Base-by-base conservation (phyloP, 2,888 invertebrate genomes). In the Tridacna gigas region DNA sequence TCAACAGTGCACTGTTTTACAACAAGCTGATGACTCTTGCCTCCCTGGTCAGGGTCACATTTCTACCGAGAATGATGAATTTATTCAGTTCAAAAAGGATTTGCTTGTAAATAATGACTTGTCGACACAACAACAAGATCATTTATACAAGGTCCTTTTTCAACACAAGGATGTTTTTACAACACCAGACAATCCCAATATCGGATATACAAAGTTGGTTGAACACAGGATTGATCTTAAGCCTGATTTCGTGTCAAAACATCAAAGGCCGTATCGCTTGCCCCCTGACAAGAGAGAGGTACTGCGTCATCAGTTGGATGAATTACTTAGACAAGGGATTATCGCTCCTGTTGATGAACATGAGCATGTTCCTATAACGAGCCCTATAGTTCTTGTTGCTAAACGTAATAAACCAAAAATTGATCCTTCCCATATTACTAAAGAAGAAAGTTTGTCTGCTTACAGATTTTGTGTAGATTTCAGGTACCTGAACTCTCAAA, bases 381-480 rank as follows among this genome's bases (percentile, higher is more conserved):
- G 76, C 26, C 82, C 79, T 4, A 79, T 79, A 51, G 79, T 83
- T 2, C 74, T 79, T 45, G 82, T 83, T 25, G n/a, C 65, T 1
- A 83, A 83, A 45, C 82, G 79, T 4, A 79, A 83, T 61, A 79
- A 83, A 61, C 77, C 76, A 5, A 81, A 76, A 25, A 13, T 77
- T 25, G 77, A 77, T 56, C 69, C 71, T 9, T 26, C 63, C 15
- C 51, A 74, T 67, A 66, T 51, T 4, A 75, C 80, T 9, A n/a
- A 20, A 22, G 81, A 81, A 28, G n/a, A n/a, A n/a, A n/a, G n/a
- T n/a, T n/a, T n/a, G n/a, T n/a, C n/a, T n/a, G n/a, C n/a, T n/a
- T n/a, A n/a, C n/a, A 66, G 77, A 25, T 85, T 85, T 48, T 82
- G 80, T 71, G 79, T 79, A 28, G 85, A 85, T 65, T 85, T 82